phyloP scores from a whole-genome alignment of 92 coral and sea anemone species.

The Epizoanthus stellaris region DNA sequence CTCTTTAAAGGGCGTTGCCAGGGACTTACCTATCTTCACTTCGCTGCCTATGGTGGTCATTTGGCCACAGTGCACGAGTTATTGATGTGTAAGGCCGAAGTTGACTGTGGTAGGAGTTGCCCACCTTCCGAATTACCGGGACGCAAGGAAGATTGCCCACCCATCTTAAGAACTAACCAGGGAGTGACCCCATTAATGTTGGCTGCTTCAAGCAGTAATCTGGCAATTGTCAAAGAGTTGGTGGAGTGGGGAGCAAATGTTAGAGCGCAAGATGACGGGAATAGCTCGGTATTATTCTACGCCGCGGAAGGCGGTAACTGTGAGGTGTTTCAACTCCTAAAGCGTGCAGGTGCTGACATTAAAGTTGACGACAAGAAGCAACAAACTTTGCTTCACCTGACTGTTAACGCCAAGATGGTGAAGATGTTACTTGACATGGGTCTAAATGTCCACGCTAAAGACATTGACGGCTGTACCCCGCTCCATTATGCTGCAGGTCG shows the following conservation, averaged over 20 bases:
- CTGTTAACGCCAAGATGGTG: conserved; percentile 37
- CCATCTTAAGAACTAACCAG: conserved; percentile 25
- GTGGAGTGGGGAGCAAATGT: conserved; percentile 41
- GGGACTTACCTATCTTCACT: conserved; percentile 32
- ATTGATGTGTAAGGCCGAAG: conserved; percentile 16
- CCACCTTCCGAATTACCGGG: conserved; percentile 17
- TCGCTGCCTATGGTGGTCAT: conserved; percentile 36
- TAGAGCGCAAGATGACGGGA: conserved; percentile 27
- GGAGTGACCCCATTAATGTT: conserved; percentile 42
- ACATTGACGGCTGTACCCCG: conserved; percentile 32
- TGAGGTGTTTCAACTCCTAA: conserved; percentile 21
- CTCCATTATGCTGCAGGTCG: conserved; percentile 42
- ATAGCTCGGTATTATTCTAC: conserved; percentile 35
- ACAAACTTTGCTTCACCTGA: conserved; percentile 23
- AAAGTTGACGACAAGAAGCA: conserved; percentile 42
- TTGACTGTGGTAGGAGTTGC: conserved; percentile 23
- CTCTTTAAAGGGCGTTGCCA: conserved; percentile 38
- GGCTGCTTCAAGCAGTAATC: conserved; percentile 35
- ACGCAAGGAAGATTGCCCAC: conserved; percentile 40
- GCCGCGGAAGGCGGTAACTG: conserved; percentile 42
- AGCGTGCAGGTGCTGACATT: conserved; percentile 31
- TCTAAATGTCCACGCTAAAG: conserved; percentile 26
- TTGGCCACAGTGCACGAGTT: conserved; percentile 24
- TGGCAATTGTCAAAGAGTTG: conserved; percentile 14
- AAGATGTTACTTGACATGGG: conserved; percentile 36